These are phyloP conservation scores for Acanthochromis polyacanthus DNA, from an alignment of 2,113 vertebrate species.

Conservation along the genomic window DNA sequence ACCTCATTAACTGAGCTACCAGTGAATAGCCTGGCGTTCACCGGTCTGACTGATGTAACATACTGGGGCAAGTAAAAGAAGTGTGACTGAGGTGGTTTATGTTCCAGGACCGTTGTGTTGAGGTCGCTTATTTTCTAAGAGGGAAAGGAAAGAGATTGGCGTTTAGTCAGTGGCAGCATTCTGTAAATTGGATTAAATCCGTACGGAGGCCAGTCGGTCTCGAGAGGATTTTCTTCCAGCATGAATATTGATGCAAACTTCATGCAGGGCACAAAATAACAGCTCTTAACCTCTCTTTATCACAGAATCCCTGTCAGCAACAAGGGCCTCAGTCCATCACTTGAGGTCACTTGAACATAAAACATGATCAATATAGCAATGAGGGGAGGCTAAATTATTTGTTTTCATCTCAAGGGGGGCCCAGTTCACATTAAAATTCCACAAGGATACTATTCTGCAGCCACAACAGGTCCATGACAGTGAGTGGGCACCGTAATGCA, in stretches of 20 bases:
- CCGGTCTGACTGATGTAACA: constrained; percentile 33
- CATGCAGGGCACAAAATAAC: constrained; percentile 61
- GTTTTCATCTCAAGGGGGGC: constrained; percentile 42
- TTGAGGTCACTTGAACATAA: constrained; percentile 61
- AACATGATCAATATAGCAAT: constrained; percentile 59
- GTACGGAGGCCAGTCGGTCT: constrained; percentile 58
- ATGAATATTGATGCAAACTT: constrained; percentile 77
- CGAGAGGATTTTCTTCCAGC: constrained; percentile 49
- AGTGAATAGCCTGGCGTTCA: constrained; percentile 35
- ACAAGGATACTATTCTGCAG: constrained; percentile 47
- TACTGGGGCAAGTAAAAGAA: constrained; percentile 18
- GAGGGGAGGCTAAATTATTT: constrained; percentile 31
- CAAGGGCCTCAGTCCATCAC: constrained; percentile 45
- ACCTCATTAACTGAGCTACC: constrained; percentile 55
- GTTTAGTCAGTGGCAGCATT: constrained; percentile 60
- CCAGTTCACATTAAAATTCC: constrained; percentile 45
- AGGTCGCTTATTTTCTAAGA: constrained; percentile 53
- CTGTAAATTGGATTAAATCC: constrained; percentile 77
- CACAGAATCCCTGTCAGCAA: constrained; percentile 51
- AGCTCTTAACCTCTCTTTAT: constrained; percentile 60
- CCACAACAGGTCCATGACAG: constrained; percentile 52
- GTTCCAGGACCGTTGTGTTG: constrained; percentile 49
- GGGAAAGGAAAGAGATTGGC: constrained; percentile 33
- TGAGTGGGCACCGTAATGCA: constrained; percentile 58
- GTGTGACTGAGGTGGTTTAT: constrained; percentile 28